phyloP scores from a whole-genome alignment of 2,113 vertebrate genomes.

The Calyptommatus sinebrachiatus region DNA sequence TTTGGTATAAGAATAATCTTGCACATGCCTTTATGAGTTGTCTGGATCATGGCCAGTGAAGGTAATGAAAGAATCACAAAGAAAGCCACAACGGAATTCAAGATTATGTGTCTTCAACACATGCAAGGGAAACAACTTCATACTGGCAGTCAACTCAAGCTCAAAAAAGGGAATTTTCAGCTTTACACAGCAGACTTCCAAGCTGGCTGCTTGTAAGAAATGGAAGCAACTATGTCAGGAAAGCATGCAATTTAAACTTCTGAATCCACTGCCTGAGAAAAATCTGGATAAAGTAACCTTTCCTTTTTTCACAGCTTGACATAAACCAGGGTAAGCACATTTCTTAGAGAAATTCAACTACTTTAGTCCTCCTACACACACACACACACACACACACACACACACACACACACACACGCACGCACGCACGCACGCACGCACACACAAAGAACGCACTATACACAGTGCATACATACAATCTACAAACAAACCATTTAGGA shows the following conservation, averaged over 20 bases:
- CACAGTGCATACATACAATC: no score
- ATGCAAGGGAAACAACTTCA: not conserved
- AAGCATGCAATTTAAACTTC: no score
- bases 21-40: not conserved
- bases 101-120: not conserved
- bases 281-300: no score
- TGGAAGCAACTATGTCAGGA: conserved; percentile 28
- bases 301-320: no score
- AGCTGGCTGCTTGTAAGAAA: conserved; percentile 60
- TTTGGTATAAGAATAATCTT: not conserved
- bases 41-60: not conserved
- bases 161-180: conserved; percentile 40
- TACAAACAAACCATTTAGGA: no score
- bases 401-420: not conserved
- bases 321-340: no score
- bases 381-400: no score
- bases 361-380: not conserved
- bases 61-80: not conserved
- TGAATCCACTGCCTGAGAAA: no score
- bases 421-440: no score
- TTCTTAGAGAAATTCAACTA: no score
- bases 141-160: conserved; percentile 26
- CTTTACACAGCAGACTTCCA: conserved; percentile 36
- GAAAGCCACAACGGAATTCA: not conserved
- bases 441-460: no score